These are phyloP conservation scores for Tenodera sinensis DNA, from an alignment of 2,888 invertebrate genomes.

Conservation along the genomic window DNA sequence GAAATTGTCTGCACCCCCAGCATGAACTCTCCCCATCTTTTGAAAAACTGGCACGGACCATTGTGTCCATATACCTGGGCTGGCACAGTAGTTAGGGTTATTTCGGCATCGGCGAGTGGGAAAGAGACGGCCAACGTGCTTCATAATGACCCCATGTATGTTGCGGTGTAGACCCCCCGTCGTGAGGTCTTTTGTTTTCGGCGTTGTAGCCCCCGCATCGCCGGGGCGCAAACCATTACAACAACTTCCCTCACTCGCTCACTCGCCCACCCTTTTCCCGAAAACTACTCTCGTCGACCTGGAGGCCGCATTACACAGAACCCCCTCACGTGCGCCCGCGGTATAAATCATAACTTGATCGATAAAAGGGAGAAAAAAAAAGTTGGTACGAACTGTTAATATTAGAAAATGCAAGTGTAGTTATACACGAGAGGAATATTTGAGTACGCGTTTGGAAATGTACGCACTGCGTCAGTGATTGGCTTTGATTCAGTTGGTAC, in stretches of 20 bases:
- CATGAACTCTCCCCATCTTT: not conserved
- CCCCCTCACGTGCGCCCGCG: not conserved
- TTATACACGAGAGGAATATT: not conserved
- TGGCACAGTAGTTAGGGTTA: not conserved
- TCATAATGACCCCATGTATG: not conserved
- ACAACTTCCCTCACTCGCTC: not conserved
- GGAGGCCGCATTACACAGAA: not conserved
- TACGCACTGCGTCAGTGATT: not conserved
- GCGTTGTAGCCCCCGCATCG: conserved; percentile 16
- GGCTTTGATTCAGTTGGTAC: not conserved
- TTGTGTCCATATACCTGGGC: not conserved
- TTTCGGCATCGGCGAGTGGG: not conserved
- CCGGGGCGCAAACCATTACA: conserved; percentile 25
- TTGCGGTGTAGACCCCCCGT: conserved; percentile 23
- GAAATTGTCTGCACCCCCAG: not conserved
- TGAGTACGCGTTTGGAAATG: not conserved
- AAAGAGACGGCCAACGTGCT: not conserved
- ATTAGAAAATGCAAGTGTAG: not conserved
- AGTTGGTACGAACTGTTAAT: not conserved
- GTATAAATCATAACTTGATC: not conserved
- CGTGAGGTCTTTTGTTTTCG: conserved; percentile 28
- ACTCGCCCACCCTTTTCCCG: not conserved
- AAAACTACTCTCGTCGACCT: not conserved
- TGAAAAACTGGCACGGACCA: not conserved
- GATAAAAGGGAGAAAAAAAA: not conserved